Evolutionary conservation across 2,888 invertebrate species (phyloP).

Genomic region (Drosophila kambysellisi): DNA sequence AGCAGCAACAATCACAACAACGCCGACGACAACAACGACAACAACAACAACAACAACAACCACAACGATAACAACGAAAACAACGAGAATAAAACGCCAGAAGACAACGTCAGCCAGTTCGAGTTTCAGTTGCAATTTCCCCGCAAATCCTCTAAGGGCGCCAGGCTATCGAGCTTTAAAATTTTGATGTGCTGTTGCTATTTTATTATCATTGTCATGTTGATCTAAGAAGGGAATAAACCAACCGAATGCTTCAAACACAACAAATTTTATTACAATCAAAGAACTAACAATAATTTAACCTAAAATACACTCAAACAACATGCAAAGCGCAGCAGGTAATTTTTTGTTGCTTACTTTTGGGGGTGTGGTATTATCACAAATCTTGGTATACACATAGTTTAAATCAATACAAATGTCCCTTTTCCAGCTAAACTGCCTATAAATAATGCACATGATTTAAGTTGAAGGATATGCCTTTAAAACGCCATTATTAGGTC

Average conservation of each 20-base stretch:
- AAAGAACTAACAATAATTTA: conserved; percentile 1
- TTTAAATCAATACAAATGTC: not conserved
- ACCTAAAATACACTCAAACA: conserved; percentile 1
- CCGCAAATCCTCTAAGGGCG: conserved; percentile 40
- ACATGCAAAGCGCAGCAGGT: conserved; percentile 41
- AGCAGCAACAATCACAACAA: conserved; percentile 21
- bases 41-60: conserved; percentile 4
- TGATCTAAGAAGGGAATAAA: conserved; percentile 43
- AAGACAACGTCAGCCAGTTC: conserved; percentile 45
- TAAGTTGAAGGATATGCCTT: not conserved
- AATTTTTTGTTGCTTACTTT: conserved; percentile 40
- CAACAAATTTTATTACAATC: not conserved
- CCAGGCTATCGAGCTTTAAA: conserved; percentile 68
- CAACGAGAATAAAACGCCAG: conserved; percentile 25
- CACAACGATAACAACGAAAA: conserved; percentile 26
- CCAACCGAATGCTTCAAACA: conserved; percentile 2
- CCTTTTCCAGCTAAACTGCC: not conserved
- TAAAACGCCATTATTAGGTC: not conserved
- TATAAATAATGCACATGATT: not conserved
- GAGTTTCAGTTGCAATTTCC: conserved; percentile 62
- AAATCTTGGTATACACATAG: not conserved
- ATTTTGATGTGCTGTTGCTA: conserved; percentile 74
- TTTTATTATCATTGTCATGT: conserved; percentile 65
- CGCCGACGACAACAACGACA: conserved; percentile 4
- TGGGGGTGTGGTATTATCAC: not conserved